Conservation (phyloP, 1,140 invertebrate genomes). For the Trichoplusia ni region DNA sequence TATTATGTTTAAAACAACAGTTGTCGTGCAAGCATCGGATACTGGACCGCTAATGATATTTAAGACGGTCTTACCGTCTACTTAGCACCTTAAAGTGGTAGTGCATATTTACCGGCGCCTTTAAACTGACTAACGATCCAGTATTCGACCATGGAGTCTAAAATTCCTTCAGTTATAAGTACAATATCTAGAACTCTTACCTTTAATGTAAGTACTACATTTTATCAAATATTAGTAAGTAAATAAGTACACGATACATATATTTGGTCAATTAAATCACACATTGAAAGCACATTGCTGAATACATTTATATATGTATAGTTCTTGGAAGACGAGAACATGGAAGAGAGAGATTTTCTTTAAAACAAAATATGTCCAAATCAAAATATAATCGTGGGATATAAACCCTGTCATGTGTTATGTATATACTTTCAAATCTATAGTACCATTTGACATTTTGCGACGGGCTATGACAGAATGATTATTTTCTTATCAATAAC, state of each 20-base stretch:
- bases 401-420: too few relatives aligned
- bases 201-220: constrained; percentile 19
- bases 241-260: constrained; percentile 48
- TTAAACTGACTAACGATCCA: too few relatives aligned
- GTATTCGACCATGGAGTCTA: not conserved
- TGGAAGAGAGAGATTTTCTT: not conserved
- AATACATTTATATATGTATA: not conserved
- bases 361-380: not conserved
- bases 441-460: too few relatives aligned
- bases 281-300: constrained; percentile 48
- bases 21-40: too few relatives aligned
- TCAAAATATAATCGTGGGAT: not conserved
- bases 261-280: constrained; percentile 67
- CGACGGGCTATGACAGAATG: too few relatives aligned
- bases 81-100: too few relatives aligned
- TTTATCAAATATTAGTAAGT: constrained; percentile 40
- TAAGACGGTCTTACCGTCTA: too few relatives aligned
- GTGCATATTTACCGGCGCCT: too few relatives aligned
- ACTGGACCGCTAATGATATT: too few relatives aligned
- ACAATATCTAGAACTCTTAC: constrained; percentile 11
- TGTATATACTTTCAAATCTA: too few relatives aligned
- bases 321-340: constrained; percentile 9
- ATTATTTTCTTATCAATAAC: too few relatives aligned
- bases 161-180: not conserved
- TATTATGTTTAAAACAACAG: constrained; percentile 33